Percentiles rank a stretch among this genome's conserved stretches.
phyloP scores from a whole-genome alignment of 2,888 invertebrate genomes.

The Trilocha varians region DNA sequence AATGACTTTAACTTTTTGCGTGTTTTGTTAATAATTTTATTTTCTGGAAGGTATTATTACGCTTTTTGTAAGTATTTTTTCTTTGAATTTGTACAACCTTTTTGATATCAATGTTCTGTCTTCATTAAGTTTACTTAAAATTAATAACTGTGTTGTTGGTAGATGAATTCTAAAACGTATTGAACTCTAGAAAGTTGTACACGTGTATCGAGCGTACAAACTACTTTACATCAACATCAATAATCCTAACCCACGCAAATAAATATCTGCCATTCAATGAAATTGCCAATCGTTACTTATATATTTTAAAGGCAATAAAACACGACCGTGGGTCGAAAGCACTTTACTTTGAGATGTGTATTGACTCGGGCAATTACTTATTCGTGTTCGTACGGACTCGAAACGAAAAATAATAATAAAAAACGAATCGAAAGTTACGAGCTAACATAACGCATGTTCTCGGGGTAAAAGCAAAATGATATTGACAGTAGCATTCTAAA shows the following conservation, averaged over 20 bases:
- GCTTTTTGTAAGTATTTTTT: too few relatives aligned
- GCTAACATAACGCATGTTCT: conserved; percentile 33
- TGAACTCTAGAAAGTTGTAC: not conserved
- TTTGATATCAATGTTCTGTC: too few relatives aligned
- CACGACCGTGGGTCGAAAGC: conserved; percentile 18
- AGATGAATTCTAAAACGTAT: not conserved
- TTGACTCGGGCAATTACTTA: conserved; percentile 41
- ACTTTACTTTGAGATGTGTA: conserved; percentile 27
- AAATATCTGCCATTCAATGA: not conserved
- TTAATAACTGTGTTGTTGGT: too few relatives aligned
- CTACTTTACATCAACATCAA: not conserved
- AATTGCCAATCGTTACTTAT: not conserved
- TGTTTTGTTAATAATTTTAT: too few relatives aligned
- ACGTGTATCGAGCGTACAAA: not conserved
- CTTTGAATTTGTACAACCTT: too few relatives aligned
- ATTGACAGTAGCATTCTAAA: conserved; percentile 39
- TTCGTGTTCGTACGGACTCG: conserved; percentile 39
- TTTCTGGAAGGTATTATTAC: too few relatives aligned
- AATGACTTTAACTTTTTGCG: too few relatives aligned
- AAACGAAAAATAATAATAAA: conserved; percentile 32
- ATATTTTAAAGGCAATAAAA: conserved; percentile 14
- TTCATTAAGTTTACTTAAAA: too few relatives aligned
- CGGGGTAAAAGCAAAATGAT: conserved; percentile 40
- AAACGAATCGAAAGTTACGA: conserved; percentile 40
- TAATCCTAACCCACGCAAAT: not conserved